Evolutionary conservation across 2,797 vertebrate species (phyloP).

Genomic region (Macropus fuliginosus): DNA sequence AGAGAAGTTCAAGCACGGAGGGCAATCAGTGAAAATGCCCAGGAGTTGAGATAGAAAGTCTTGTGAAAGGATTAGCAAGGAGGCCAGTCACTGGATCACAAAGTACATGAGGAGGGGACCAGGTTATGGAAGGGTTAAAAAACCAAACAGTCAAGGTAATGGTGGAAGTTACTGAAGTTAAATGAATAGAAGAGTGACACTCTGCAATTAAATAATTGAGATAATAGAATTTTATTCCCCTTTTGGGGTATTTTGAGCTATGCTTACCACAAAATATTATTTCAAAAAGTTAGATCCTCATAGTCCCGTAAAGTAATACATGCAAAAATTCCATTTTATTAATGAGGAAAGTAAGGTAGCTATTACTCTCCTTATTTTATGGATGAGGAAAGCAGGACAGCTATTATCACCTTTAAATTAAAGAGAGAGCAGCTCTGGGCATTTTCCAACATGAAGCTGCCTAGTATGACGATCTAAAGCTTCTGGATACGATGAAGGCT

Average conservation of each 20-base stretch:
- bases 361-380: slow-evolving; percentile 24
- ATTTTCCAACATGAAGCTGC: slow-evolving; percentile 51
- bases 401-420: slow-evolving; percentile 26
- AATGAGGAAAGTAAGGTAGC: slow-evolving; percentile 37
- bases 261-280: not conserved
- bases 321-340: not conserved
- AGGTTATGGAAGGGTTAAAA: not conserved
- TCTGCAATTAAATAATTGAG: not conserved
- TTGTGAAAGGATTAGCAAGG: not conserved
- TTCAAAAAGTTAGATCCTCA: not conserved
- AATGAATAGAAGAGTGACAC: not conserved
- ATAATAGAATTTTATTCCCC: not conserved
- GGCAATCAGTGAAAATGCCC: not conserved
- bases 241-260: not conserved
- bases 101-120: not conserved
- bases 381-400: slow-evolving; percentile 11
- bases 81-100: not conserved
- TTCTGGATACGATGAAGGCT: slow-evolving; percentile 27
- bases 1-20: not conserved
- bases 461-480: not conserved
- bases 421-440: slow-evolving; percentile 5
- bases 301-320: not conserved
- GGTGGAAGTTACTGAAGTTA: not conserved
- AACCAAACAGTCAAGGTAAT: not conserved
- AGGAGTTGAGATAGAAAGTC: not conserved